Evolutionary conservation across 2,113 vertebrate species (phyloP).

Genomic region (Poecilia latipinna): DNA sequence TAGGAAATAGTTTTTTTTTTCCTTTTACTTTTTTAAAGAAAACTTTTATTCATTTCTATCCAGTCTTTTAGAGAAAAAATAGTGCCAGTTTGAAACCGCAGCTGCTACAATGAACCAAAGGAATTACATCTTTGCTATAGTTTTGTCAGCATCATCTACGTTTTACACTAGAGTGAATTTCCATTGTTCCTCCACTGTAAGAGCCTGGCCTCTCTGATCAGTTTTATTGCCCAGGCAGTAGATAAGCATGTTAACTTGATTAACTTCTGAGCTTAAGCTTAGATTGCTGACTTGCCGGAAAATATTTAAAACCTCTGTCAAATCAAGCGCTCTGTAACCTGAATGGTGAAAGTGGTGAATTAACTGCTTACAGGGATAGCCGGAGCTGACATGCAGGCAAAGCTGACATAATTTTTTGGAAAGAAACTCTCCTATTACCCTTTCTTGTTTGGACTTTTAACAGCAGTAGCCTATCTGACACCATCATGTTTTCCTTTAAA

Average conservation of each 20-base stretch:
- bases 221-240: neutral
- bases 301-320: neutral
- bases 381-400: neutral
- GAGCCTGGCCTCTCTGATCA: neutral
- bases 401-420: neutral
- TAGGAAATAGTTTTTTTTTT: too few relatives aligned
- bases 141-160: neutral
- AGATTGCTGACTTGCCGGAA: slow-evolving; percentile 2
- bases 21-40: too few relatives aligned
- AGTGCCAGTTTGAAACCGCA: neutral
- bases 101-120: neutral
- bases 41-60: too few relatives aligned
- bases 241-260: slow-evolving; percentile 1
- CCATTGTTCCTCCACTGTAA: neutral
- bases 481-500: neutral
- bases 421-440: neutral
- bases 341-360: neutral
- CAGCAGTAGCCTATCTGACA: neutral
- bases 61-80: too few relatives aligned
- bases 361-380: neutral
- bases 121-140: neutral
- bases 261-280: neutral
- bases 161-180: neutral
- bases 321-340: neutral
- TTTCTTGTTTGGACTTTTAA: neutral